Evolutionary conservation across 2,888 invertebrate genomes (phyloP).

Genomic region (Hermaeophaga mercurialis): DNA sequence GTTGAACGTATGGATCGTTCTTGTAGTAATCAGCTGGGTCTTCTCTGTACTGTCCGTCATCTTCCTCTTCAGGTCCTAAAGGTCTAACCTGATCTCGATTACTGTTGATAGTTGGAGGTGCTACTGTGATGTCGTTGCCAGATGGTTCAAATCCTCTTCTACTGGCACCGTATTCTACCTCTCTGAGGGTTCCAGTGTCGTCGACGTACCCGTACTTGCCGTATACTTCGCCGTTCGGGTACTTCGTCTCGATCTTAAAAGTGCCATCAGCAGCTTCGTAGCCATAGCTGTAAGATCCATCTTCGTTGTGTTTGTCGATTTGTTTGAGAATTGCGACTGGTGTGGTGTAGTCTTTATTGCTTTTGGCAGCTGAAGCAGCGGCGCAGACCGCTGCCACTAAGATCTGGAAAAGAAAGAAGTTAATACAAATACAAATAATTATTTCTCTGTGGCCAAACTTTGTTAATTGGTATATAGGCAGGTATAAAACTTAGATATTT

Average conservation of each 20-base stretch:
- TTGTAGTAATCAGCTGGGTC: constrained; percentile 81
- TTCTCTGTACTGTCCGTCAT: constrained; percentile 86
- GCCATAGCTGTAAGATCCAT: constrained; percentile 87
- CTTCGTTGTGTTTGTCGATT: constrained; percentile 84
- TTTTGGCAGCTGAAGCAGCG: constrained; percentile 48
- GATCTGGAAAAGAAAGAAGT: constrained; percentile 47
- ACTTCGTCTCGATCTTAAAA: constrained; percentile 88
- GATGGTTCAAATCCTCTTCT: constrained; percentile 81
- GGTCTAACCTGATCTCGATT: constrained; percentile 53
- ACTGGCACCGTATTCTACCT: constrained; percentile 86
- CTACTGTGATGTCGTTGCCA: constrained; percentile 77
- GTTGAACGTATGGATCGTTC: constrained; percentile 59
- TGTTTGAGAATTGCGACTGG: constrained; percentile 83
- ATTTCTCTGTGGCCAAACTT: too few relatives aligned
- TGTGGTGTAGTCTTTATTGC: constrained; percentile 67
- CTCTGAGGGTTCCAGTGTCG: constrained; percentile 73
- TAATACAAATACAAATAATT: too few relatives aligned
- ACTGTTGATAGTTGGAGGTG: constrained; percentile 73
- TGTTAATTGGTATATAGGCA: too few relatives aligned
- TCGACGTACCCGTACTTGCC: constrained; percentile 92
- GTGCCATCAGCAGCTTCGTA: constrained; percentile 87
- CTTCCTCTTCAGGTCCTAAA: constrained; percentile 69
- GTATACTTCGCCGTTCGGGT: constrained; percentile 80
- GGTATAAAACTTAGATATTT: too few relatives aligned
- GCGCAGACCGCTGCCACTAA: constrained; percentile 48